Conservation (phyloP, 2,113 vertebrate species). For the Raphicerus campestris region DNA sequence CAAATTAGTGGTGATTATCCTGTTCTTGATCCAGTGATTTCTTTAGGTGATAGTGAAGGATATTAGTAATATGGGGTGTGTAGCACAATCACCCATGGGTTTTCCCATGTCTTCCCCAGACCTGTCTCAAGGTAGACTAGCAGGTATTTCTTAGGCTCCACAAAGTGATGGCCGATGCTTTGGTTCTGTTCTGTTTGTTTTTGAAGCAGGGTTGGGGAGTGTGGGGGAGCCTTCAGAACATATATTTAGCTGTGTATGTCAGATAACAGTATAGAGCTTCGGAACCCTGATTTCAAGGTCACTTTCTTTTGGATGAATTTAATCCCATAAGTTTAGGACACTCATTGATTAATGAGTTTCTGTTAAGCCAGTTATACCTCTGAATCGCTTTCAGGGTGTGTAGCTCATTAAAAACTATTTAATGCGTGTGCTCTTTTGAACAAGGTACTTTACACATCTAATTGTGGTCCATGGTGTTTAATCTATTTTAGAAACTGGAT, state of each 20-base stretch:
- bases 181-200: background rate
- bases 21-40: background rate
- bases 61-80: background rate
- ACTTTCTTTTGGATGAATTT: constrained; percentile 26
- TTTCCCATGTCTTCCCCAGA: background rate
- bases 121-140: background rate
- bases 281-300: background rate
- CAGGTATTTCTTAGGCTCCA: background rate
- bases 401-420: constrained; percentile 27
- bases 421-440: constrained; percentile 28
- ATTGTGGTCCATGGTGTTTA: constrained; percentile 61
- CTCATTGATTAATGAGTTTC: background rate
- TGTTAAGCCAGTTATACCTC: background rate
- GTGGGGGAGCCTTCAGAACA: background rate
- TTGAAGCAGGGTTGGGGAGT: background rate
- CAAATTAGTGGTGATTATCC: background rate
- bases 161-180: background rate
- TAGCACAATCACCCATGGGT: background rate
- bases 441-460: constrained; percentile 54
- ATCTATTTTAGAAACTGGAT: constrained; percentile 88
- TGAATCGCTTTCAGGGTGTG: background rate
- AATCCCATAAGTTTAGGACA: background rate
- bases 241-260: background rate
- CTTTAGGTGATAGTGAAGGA: background rate
- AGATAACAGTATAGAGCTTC: background rate